Percentiles rank a stretch among this genome's conserved stretches.
phyloP scores from a whole-genome alignment of 1,140 invertebrate species.

The Listronotus bonariensis region DNA sequence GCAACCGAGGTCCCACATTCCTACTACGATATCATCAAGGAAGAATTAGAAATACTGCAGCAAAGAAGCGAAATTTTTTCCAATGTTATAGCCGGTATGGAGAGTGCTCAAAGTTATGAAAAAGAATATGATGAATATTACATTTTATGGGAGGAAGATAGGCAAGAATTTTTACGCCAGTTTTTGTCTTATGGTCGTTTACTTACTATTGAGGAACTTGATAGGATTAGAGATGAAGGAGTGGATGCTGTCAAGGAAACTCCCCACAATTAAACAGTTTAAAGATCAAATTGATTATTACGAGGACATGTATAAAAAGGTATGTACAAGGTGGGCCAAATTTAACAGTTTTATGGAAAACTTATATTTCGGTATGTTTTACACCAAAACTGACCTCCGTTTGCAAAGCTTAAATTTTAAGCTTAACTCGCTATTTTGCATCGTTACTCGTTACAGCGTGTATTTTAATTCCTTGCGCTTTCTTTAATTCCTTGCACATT shows the following conservation, averaged over 20 bases:
- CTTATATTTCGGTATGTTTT: no score
- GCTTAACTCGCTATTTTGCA: no score
- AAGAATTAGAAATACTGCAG: slow-evolving; percentile 66
- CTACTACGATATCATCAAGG: slow-evolving; percentile 54
- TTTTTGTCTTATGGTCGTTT: slow-evolving; percentile 87
- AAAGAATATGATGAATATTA: slow-evolving; percentile 77
- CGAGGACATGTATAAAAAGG: slow-evolving; percentile 82
- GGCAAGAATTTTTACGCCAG: slow-evolving; percentile 70
- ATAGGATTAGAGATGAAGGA: slow-evolving; percentile 68
- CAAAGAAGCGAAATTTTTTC: slow-evolving; percentile 49
- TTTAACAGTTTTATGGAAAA: no score
- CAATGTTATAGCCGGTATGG: slow-evolving; percentile 33
- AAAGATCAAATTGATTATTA: slow-evolving; percentile 92
- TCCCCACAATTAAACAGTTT: slow-evolving; percentile 84
- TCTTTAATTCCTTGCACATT: no score
- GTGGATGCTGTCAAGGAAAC: slow-evolving; percentile 57
- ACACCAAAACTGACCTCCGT: no score
- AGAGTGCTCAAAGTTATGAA: slow-evolving; percentile 70
- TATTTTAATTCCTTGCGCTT: no score
- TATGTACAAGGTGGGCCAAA: no score
- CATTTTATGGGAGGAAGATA: slow-evolving; percentile 90
- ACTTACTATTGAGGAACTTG: slow-evolving; percentile 82
- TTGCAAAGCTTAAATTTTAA: no score
- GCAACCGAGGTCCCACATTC: slow-evolving; percentile 33
- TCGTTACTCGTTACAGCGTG: no score